Evolutionary conservation across 2,888 invertebrate genomes (phyloP), one percentile per base, ranked within the genome.

Genomic region (Conus canariensis): DNA sequence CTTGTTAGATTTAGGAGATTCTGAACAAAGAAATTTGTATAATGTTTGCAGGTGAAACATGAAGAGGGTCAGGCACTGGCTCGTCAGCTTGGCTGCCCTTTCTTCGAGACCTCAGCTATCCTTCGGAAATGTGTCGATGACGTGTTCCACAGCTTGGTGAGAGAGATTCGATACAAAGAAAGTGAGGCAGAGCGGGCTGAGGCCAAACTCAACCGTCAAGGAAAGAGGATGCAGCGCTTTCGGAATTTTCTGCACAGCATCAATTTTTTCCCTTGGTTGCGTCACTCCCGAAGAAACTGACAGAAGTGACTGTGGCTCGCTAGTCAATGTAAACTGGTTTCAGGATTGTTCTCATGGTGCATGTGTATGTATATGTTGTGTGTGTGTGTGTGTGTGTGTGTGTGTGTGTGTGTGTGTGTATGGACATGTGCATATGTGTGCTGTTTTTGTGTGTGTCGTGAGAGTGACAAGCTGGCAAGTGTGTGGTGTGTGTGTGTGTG

Each of bases 101-200:
- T 98, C 96, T 98, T 98, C 95, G 98, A 98, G 96, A 98, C 98
- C 9, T 98, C 98, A 2, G 98, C 98, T 8, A 98, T 98, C 60
- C 97, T 98, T 91, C 97, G 98, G 58, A 98, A 98, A 94, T 98
- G 98, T 95, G 98, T 98, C 56, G 98, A 98, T 95, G 98, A 98
- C 95, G 98, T 98, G 58, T 98, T 98, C 96, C 98, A 98, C 95
- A 98, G 98, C n/a, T 97, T 98, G 89, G 98, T 98, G 22, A 97
- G 98, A 90, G 98, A 98, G 96, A 98, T 98, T 94, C 97, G 98
- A 91, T 95, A 92, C 22, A 94, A 94, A 88, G 94, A 95, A 91
- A 92, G 93, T 70, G 94, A 94, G 82, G 5, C 60, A 12, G 45
- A 80, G 30, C 86, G 86, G 56, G 93, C 93, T 9, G 89, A 90